Evolutionary conservation across 64 coral and sea anemone species (phyloP), one percentile per base, ranked within the genome.

Genomic region (Montipora capricornis): DNA sequence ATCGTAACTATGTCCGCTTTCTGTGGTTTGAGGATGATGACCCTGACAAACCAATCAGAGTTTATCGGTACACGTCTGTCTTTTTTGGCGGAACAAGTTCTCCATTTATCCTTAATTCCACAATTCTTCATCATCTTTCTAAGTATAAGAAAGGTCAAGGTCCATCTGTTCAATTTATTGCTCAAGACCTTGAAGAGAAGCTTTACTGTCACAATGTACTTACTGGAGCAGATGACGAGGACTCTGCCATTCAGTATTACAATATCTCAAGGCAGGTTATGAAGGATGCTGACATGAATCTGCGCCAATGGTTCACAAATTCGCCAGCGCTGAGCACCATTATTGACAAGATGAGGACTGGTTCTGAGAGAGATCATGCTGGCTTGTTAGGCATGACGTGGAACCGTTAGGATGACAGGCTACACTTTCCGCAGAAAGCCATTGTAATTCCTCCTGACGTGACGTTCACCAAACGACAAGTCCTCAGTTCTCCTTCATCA

Each of bases 251-350:
- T 70, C 49, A 87, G 46, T 93, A 81, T 80, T 93, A 80, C 57
- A 87, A 45, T 1, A 62, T 49, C 2, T 93, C 91, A 93, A 77
- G 91, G 48, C 51, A 78, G 71, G 13, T 87, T 51, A 73, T 87
- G 59, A 74, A 87, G 59, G 81, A 87, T 78, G 91, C 83, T 13
- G 76, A 75, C 61, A 93, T 93, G 91, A 93, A 93, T 55, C 83
- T 93, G 4, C 73, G 26, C 73, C 80, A 92, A 69, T 92, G 91
- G 91, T 82, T 73, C 44, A 66, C 52, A 47, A 89, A 78, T 47
- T 89, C 49, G 20, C 53, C 53, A 89, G 51, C 5, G 14, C 61
- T 89, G 77, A 29, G 6, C 24, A 46, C 52, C 44, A 62, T 89
- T 15, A 78, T 78, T 59, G 14, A 89, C 44, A 64, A 89, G 62